Conservation (phyloP, 2,113 vertebrate genomes). For the Ramphastos sulfuratus region DNA sequence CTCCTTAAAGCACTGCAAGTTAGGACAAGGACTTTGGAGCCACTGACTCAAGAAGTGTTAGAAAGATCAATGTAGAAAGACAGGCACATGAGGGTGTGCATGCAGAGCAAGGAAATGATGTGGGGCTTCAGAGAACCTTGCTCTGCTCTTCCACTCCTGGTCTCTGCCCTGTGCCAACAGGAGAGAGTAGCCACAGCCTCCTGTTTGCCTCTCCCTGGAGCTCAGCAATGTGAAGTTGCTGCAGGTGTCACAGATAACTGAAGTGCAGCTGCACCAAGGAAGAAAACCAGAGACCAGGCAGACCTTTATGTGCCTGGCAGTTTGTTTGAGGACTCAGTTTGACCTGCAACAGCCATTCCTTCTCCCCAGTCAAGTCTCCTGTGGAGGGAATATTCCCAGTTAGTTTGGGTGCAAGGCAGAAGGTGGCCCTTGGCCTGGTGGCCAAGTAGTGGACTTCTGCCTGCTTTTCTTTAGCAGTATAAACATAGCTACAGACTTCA, state of each 20-base stretch:
- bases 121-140: accelerated
- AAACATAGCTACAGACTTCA: background rate
- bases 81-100: accelerated
- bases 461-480: background rate
- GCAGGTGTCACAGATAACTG: background rate
- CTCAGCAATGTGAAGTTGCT: accelerated
- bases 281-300: background rate
- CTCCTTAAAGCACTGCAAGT: background rate
- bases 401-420: background rate
- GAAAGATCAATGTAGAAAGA: background rate
- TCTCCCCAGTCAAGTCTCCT: background rate
- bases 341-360: background rate
- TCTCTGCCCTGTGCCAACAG: background rate
- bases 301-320: background rate
- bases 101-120: background rate
- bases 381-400: background rate
- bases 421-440: background rate
- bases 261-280: background rate
- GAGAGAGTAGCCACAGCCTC: background rate
- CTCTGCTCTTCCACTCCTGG: accelerated
- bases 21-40: background rate
- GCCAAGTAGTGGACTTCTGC: background rate
- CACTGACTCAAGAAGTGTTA: background rate
- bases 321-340: background rate
- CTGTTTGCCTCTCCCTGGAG: background rate